Percentiles rank a stretch among this genome's conserved stretches.
Evolutionary conservation across 1,140 invertebrate species (phyloP).

Genomic region (Euura saliciscinereae): DNA sequence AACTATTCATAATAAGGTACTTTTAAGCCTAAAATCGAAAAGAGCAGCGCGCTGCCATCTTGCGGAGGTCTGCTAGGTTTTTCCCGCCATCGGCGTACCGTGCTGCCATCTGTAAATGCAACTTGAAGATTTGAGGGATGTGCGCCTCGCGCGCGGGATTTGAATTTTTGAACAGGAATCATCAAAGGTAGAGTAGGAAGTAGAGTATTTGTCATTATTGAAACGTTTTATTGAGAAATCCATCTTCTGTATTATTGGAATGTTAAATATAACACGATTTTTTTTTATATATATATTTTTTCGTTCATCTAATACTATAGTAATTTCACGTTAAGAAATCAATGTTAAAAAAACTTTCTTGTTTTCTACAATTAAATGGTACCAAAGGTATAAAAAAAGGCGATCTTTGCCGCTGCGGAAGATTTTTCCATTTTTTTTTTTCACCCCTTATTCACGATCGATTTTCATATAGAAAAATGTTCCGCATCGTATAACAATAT

Average conservation of each 20-base stretch:
- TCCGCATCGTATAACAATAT: not conserved
- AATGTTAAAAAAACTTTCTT: not conserved
- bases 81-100: not conserved
- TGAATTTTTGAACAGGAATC: too few species aligned
- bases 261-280: not conserved
- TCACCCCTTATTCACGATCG: not conserved
- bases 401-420: not conserved
- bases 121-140: too few species aligned
- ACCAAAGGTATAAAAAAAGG: slow-evolving; percentile 10
- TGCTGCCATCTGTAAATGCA: not conserved
- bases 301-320: not conserved
- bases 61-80: not conserved
- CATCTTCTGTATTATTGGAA: slow-evolving; percentile 11
- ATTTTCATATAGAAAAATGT: not conserved
- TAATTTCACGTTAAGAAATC: slow-evolving; percentile 7
- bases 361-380: not conserved
- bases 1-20: too few species aligned
- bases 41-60: not conserved
- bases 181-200: not conserved
- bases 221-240: slow-evolving; percentile 6
- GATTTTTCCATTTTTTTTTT: not conserved
- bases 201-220: not conserved
- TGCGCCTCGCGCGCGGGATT: too few species aligned
- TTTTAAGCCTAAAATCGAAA: not conserved
- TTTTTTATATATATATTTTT: too few species aligned